These are phyloP conservation scores for Myotis davidii DNA, from an alignment of 2,113 vertebrate genomes.

Conservation along the genomic window DNA sequence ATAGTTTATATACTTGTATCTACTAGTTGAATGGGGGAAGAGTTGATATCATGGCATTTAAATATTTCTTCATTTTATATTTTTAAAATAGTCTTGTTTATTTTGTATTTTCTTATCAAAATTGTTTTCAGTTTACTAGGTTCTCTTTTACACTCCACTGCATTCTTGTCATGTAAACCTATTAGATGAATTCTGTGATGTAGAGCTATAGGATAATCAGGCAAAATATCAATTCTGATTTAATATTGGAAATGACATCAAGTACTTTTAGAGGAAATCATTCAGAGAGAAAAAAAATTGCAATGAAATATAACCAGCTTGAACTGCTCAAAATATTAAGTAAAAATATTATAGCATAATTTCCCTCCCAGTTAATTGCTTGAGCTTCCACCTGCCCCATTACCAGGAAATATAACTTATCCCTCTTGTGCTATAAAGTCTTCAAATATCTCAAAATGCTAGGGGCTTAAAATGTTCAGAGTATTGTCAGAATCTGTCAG, in stretches of 20 bases:
- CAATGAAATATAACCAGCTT: background rate
- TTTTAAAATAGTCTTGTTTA: background rate
- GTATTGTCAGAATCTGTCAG: background rate
- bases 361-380: background rate
- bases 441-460: constrained; percentile 16
- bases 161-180: constrained; percentile 36
- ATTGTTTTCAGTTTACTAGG: constrained; percentile 29
- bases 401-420: constrained; percentile 28
- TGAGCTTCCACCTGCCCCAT: background rate
- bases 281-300: background rate
- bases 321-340: background rate
- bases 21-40: background rate
- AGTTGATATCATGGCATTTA: background rate
- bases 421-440: background rate
- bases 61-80: background rate
- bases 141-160: constrained; percentile 4
- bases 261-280: constrained; percentile 2
- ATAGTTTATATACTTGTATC: background rate
- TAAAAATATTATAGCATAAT: constrained; percentile 3
- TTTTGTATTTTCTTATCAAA: constrained; percentile 24
- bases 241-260: constrained; percentile 38
- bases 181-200: constrained; percentile 3
- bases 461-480: background rate
- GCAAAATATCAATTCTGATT: constrained; percentile 40
- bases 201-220: background rate